Evolutionary conservation across 2,888 invertebrate genomes (phyloP), one percentile per base, ranked within the genome.

Genomic region (Mythimna ferrago): DNA sequence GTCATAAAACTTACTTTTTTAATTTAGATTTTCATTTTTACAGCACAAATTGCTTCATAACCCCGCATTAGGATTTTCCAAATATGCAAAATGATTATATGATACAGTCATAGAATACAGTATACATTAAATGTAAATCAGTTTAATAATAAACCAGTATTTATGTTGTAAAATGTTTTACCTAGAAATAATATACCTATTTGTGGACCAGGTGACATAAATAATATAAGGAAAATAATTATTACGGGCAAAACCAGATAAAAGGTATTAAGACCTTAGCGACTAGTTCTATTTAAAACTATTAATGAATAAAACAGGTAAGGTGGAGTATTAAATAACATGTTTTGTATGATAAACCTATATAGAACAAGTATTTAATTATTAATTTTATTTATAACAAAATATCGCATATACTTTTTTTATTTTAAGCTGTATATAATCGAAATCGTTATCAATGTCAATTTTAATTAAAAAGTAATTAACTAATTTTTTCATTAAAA

Each of bases 181-280:
- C 21, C 38, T 57, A 16, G 57, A 66, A 67, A 64, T 71, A 11
- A 41, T 41, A 21, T 26, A n/a, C 32, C 11, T 57, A 68, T 79
- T 68, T 65, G 48, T 54, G 41, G 35, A 80, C 4, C 56, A 54
- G n/a, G 48, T 21, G 26, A 56, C 26, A 53, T 53, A 51, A 19
- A 19, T 48, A 48, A 32, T 73, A 66, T 32, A 44, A 75, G 78
- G 68, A 62, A 69, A 65, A 78, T 51, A n/a, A 62, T 62, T 11
- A n/a, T 7, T 56, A 32, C 19, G 21, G 51, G 7, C 14, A 56
- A 26, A 53, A 35, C 21, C 21, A 58, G 53, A 63, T 78, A 66
- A 16, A 65, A 53, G 6, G 53, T 53, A 67, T 53, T 35, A 35
- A 77, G 10, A 65, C 21, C 48, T 41, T 9, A n/a, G 26, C 19